A percentile compares a stretch with the other conserved stretches of the same genome.
These are phyloP conservation scores for Ptychobarbus kaznakovi DNA, from an alignment of 2,797 vertebrate species.

Conservation along the genomic window DNA sequence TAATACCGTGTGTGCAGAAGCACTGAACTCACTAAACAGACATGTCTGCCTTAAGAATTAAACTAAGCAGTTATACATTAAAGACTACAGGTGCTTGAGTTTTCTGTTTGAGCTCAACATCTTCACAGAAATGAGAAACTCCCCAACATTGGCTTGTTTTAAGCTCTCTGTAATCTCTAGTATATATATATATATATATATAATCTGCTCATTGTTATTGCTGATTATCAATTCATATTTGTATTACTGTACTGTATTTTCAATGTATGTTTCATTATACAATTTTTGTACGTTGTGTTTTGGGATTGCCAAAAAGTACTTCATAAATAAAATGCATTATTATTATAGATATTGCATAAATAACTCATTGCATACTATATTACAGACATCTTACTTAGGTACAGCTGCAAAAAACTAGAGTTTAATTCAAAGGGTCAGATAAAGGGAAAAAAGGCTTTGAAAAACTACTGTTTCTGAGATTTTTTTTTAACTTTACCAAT, in stretches of 20 bases:
- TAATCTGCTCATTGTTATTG: not conserved
- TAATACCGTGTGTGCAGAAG: not conserved
- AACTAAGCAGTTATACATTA: not conserved
- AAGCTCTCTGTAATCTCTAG: not conserved
- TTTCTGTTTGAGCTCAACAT: not conserved
- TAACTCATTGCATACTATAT: not conserved
- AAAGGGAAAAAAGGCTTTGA: not conserved
- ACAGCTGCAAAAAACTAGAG: not conserved
- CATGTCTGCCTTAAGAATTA: not conserved
- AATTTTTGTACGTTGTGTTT: not conserved
- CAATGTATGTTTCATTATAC: not conserved
- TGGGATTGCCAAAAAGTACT: not conserved
- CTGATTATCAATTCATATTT: not conserved
- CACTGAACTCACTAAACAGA: not conserved
- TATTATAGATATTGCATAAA: not conserved
- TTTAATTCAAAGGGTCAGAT: too few relatives aligned
- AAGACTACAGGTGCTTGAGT: not conserved
- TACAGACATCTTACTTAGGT: not conserved
- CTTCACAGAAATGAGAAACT: not conserved
- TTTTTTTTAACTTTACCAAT: not conserved
- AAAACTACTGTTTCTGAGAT: not conserved
- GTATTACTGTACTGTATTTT: not conserved
- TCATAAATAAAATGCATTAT: not conserved
- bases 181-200: too few relatives aligned
- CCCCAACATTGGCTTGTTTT: not conserved